Percentiles rank a stretch among this genome's conserved stretches.
Conservation (phyloP, 2,797 vertebrate species). For the Trachops cirrhosus region DNA sequence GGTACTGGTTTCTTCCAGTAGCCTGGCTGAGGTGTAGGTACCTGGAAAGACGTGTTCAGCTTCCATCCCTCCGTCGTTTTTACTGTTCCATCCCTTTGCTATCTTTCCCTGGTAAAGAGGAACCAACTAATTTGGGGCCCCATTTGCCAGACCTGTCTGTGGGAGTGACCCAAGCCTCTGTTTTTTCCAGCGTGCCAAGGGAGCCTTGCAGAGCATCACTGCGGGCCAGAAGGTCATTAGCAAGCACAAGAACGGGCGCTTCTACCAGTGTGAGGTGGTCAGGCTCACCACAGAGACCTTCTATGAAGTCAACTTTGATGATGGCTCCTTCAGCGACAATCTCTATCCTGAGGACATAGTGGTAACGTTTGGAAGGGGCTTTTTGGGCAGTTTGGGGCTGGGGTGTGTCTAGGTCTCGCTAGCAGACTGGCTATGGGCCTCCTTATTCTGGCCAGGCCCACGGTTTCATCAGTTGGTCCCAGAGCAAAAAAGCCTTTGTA, state of each 20-base stretch:
- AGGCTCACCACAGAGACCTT: slow-evolving; percentile 95
- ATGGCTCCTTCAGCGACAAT: slow-evolving; percentile 99
- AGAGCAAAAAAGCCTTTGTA: background rate
- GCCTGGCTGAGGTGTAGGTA: background rate
- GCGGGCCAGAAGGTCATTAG: slow-evolving; percentile 94
- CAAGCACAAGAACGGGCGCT: slow-evolving; percentile 96
- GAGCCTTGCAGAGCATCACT: slow-evolving; percentile 88
- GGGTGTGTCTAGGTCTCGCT: background rate
- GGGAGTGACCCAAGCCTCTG: slow-evolving; percentile 27
- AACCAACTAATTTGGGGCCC: background rate
- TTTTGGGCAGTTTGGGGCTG: background rate
- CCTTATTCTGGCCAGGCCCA: background rate
- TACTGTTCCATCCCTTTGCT: background rate
- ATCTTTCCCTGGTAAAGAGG: background rate
- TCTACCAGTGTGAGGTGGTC: slow-evolving; percentile 96
- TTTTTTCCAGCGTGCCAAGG: slow-evolving; percentile 87
- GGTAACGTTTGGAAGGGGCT: slow-evolving; percentile 80
- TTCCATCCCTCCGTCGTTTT: background rate
- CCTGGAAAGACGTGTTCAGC: background rate
- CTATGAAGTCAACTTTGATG: slow-evolving; percentile 97
- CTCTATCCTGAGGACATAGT: slow-evolving; percentile 98
- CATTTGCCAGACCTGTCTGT: background rate
- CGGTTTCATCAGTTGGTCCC: background rate
- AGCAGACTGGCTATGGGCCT: background rate
- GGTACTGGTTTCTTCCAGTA: background rate